Percentiles rank a stretch among this genome's conserved stretches.
phyloP scores from a whole-genome alignment of 2,797 vertebrate species.

The Manis crassicaudata region DNA sequence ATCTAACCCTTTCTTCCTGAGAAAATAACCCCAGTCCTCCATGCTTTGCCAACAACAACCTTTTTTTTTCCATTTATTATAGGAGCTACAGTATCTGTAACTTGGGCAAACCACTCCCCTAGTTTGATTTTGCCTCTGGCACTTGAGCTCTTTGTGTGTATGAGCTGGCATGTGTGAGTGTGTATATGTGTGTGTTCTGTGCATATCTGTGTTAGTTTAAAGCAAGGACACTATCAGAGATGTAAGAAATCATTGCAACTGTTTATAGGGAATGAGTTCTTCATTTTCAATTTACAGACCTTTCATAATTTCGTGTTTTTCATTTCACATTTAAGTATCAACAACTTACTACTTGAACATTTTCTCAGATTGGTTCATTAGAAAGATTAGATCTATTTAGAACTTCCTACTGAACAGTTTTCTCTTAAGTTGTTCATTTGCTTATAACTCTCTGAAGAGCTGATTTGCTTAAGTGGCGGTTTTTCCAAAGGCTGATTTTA shows the following conservation, averaged over 20 bases:
- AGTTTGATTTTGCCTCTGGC: conserved; percentile 44
- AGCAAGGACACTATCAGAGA: not conserved
- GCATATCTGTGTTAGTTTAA: not conserved
- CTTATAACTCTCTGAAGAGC: conserved; percentile 48
- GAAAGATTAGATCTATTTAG: not conserved
- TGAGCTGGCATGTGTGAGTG: not conserved
- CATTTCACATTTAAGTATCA: not conserved
- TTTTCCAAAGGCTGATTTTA: conserved; percentile 20
- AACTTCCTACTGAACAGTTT: not conserved
- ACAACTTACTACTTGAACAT: not conserved
- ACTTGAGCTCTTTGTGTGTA: conserved; percentile 10
- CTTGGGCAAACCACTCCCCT: conserved; percentile 25
- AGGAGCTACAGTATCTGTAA: conserved; percentile 12
- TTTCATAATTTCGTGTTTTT: conserved; percentile 44
- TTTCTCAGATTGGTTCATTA: not conserved
- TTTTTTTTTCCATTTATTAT: not conserved
- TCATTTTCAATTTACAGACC: conserved; percentile 36
- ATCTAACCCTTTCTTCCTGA: conserved; percentile 70
- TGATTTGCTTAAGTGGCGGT: conserved; percentile 8
- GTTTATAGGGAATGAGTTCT: conserved; percentile 59
- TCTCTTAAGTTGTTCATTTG: not conserved
- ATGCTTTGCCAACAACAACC: conserved; percentile 60
- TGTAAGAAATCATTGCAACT: conserved; percentile 61
- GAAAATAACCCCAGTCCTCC: conserved; percentile 61
- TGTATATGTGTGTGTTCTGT: conserved; percentile 1